These are phyloP conservation scores for Drosophila nr. medialis DNA, from an alignment of 2,888 invertebrate species.

Conservation along the genomic window DNA sequence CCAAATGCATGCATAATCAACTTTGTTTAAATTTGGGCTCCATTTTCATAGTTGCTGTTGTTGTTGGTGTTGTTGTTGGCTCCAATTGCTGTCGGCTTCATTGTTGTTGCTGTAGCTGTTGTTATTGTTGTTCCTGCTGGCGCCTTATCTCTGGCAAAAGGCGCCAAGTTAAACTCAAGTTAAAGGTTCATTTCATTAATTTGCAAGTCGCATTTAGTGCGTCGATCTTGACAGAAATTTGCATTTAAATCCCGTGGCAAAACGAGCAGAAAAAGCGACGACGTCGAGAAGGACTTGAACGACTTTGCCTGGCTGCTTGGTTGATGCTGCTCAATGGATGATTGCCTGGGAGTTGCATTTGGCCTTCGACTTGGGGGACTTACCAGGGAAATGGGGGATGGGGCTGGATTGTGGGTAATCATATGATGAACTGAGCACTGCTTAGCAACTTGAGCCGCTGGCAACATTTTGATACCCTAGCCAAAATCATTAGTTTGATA, in stretches of 20 bases:
- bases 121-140: slow-evolving; percentile 51
- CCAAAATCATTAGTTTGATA: neutral
- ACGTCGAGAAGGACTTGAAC: slow-evolving; percentile 5
- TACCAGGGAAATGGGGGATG: neutral
- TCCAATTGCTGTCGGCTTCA: slow-evolving; percentile 11
- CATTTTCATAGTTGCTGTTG: slow-evolving; percentile 51
- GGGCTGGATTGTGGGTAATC: slow-evolving; percentile 20
- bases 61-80: slow-evolving; percentile 53
- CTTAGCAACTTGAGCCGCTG: slow-evolving; percentile 49
- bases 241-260: slow-evolving; percentile 79
- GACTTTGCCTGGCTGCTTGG: slow-evolving; percentile 22
- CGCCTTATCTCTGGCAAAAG: slow-evolving; percentile 72
- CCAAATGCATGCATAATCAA: slow-evolving; percentile 82
- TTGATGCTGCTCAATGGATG: slow-evolving; percentile 29
- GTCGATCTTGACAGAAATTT: slow-evolving; percentile 77
- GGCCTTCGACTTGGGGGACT: neutral
- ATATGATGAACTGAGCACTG: slow-evolving; percentile 66
- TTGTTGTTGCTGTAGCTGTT: slow-evolving; percentile 39
- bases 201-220: slow-evolving; percentile 81
- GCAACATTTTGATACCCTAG: slow-evolving; percentile 25
- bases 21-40: slow-evolving; percentile 79
- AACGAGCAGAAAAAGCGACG: slow-evolving; percentile 73
- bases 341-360: slow-evolving; percentile 38
- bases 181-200: slow-evolving; percentile 81
- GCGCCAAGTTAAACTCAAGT: slow-evolving; percentile 81